Base-by-base conservation (phyloP, 2,113 vertebrate genomes). In the Leptosomus discolor region DNA sequence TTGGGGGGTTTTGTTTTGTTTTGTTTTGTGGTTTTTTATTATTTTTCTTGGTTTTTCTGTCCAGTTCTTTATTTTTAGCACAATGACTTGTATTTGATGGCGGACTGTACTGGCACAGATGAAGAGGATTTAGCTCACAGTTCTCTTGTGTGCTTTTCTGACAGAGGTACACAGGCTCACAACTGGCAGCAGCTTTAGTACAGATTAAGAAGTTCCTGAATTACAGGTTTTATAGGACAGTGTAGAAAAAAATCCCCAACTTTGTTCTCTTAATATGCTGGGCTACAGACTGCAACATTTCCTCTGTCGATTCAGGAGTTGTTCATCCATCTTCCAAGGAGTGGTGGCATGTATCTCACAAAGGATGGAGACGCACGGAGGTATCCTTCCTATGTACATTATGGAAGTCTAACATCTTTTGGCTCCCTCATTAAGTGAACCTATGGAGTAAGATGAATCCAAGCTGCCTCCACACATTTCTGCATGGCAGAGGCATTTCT, bases 281-380 rank as follows among this genome's bases (percentile, higher is more conserved):
- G 11, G 43, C 17, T 88, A 24, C 17, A 17, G 10, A 8, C 8
- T 78, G 46, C 53, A 85, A 8, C 8, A 23, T 43, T 90, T 92
- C 23, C 7, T 91, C 39, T 22, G 34, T n/a, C 24, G 85, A 5
- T 61, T 84, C 68, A 74, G 80, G 16, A 89, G 15, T 2, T 36
- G 11, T 27, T 84, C 57, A 74, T 81, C 37, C 58, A 11, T 70
- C 32, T 84, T 65, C 45, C 37, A 81, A 64, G 19, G 24, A 58
- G 16, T 6, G 4, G 3, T 32, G 46, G 1, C 14, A 43, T 51
- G 20, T 82, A 0, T 60, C 46, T 58, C 15, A 23, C 0, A 5
- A 68, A 68, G 6, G 10, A 41, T 16, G 29, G n/a, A 46, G 7
- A 51, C 11, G 19, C 1, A 29, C 27, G 24, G 21, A 88, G 6